Evolutionary conservation across 2,797 vertebrate species (phyloP).

Genomic region (Rhabdomys pumilio): DNA sequence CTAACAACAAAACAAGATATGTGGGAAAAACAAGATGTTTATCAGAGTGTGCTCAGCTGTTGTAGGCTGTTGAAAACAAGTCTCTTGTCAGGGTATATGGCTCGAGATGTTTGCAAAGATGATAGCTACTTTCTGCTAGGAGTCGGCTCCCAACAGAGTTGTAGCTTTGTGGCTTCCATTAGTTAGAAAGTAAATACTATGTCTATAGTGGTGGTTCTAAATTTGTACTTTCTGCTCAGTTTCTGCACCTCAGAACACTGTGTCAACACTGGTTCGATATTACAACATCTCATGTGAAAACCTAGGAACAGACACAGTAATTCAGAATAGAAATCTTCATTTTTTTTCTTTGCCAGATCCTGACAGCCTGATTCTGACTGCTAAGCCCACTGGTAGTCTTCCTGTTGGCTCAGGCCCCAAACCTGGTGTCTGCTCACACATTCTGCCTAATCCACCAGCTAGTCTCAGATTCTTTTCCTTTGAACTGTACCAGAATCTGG

Average conservation of each 20-base stretch:
- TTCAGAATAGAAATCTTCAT: background rate
- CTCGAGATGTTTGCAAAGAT: too few relatives aligned
- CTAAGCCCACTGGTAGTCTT: background rate
- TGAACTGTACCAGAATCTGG: background rate
- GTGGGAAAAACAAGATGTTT: too few relatives aligned
- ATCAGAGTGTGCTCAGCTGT: too few relatives aligned
- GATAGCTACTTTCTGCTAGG: too few relatives aligned
- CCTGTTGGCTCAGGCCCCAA: background rate
- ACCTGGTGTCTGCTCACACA: background rate
- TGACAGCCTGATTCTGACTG: background rate
- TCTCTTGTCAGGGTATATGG: too few relatives aligned
- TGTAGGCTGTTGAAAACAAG: too few relatives aligned
- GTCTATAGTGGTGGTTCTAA: background rate
- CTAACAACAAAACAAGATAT: too few relatives aligned
- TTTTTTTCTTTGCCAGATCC: background rate
- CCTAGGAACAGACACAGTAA: background rate
- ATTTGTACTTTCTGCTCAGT: background rate
- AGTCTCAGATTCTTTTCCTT: conserved; percentile 6
- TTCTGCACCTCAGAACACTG: background rate
- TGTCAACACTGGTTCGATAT: background rate
- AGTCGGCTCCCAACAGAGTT: too few relatives aligned
- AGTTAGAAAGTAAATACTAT: background rate
- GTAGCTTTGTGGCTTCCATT: background rate
- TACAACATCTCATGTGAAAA: background rate
- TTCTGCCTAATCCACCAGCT: background rate